Conservation (phyloP, 1,140 invertebrate genomes). For the Philopotamus ludificatus region DNA sequence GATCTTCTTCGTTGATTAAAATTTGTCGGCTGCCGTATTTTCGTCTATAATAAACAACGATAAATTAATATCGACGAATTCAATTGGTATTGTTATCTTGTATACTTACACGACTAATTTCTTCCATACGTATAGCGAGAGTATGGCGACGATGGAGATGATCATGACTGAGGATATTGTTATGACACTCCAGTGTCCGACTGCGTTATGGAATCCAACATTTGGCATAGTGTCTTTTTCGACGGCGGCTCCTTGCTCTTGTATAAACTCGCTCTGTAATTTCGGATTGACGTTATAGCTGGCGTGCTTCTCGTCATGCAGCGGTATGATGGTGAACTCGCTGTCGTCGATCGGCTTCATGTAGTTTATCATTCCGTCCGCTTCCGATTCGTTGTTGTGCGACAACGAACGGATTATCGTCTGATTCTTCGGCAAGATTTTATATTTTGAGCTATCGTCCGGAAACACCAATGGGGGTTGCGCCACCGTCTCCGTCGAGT, state of each 20-base stretch:
- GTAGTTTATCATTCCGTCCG: slow-evolving; percentile 33
- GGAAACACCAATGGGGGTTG: slow-evolving; percentile 34
- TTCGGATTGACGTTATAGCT: slow-evolving; percentile 15
- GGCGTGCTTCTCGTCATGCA: not conserved
- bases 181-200: slow-evolving; percentile 17
- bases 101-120: slow-evolving; percentile 30
- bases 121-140: slow-evolving; percentile 27
- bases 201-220: too few relatives aligned
- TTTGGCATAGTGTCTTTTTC: slow-evolving; percentile 24
- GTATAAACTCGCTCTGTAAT: slow-evolving; percentile 25
- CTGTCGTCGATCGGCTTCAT: not conserved
- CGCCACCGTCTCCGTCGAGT: not conserved
- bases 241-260: slow-evolving; percentile 16
- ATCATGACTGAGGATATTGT: slow-evolving; percentile 15
- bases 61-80: not conserved
- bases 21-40: slow-evolving; percentile 36
- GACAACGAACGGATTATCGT: slow-evolving; percentile 16
- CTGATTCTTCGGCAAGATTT: slow-evolving; percentile 30
- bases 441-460: slow-evolving; percentile 31
- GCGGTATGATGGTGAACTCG: not conserved
- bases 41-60: slow-evolving; percentile 16
- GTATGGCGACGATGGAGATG: slow-evolving; percentile 16
- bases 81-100: too few relatives aligned
- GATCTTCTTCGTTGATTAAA: slow-evolving; percentile 36
- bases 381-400: slow-evolving; percentile 4